Percentiles rank a stretch among this genome's conserved stretches.
Evolutionary conservation across 1,140 invertebrate genomes (phyloP).

Genomic region (Caenorhabditis briggsae): DNA sequence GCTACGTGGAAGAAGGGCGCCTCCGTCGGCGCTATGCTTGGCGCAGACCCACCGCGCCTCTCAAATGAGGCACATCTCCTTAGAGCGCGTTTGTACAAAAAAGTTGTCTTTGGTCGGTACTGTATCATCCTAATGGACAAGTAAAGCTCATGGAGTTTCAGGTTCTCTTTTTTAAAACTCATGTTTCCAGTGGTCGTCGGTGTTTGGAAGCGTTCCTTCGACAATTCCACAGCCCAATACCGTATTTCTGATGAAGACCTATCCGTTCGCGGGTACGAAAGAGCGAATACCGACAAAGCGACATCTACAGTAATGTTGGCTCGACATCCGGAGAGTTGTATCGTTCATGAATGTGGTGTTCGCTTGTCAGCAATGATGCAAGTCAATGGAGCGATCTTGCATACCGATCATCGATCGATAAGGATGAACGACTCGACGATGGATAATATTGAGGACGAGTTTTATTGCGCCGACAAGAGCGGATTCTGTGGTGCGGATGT

Average conservation of each 20-base stretch:
- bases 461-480: slow-evolving; percentile 33
- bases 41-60: too few species aligned
- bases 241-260: slow-evolving; percentile 50
- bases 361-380: slow-evolving; percentile 35
- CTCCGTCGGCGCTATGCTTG: too few species aligned
- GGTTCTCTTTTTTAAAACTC: too few species aligned
- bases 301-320: slow-evolving; percentile 12
- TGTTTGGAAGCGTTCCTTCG: slow-evolving; percentile 11
- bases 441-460: slow-evolving; percentile 33
- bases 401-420: slow-evolving; percentile 17
- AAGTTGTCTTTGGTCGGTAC: too few species aligned
- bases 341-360: slow-evolving; percentile 16
- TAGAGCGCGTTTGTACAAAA: too few species aligned
- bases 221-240: slow-evolving; percentile 45
- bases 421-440: slow-evolving; percentile 36
- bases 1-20: too few species aligned
- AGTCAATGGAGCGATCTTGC: slow-evolving; percentile 23
- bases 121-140: too few species aligned
- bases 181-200: slow-evolving; percentile 35
- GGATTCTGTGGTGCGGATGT: slow-evolving; percentile 10
- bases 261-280: slow-evolving; percentile 20
- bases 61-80: too few species aligned
- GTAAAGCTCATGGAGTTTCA: too few species aligned
- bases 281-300: not conserved
- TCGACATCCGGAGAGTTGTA: slow-evolving; percentile 4